Evolutionary conservation across 92 coral and sea anemone species (phyloP), one percentile per base, ranked within the genome.

Genomic region (Anthopleura xanthogrammica): DNA sequence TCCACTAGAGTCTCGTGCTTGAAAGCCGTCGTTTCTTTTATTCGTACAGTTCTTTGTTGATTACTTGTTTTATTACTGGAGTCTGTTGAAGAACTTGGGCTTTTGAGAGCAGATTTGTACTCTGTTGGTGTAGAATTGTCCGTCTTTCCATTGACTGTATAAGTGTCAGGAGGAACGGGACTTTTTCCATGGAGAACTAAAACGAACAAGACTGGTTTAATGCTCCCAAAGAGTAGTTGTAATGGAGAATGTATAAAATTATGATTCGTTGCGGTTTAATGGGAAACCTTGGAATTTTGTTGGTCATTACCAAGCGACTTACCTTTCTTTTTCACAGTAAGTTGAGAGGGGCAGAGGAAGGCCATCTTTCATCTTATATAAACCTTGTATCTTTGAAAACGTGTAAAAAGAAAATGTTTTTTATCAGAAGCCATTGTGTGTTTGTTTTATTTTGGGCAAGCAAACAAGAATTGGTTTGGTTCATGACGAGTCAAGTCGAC

Each of bases 331-430:
- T 93, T 93, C 39, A 90, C 78, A 41, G 89, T 85, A 29, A 93
- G 84, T 77, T 93, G 97, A 16, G 94, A 93, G 0, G 97, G 97
- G 72, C 97, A 93, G 41, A 93, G 75, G 72, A 92, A 92, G 3
- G 96, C 91, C 96, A 92, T 92, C 16, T 64, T 64, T 29, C 77
- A 23, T 43, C 20, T 10, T 72, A 54, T 46, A 70, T 58, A 43
- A 58, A 52, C 16, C 79, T 60, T 70, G 19, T 85, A 54, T 78
- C 77, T 79, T 57, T 41, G 58, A 23, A 68, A 85, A 43, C 46
- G 79, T 12, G 77, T 55, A 52, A 20, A 54, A 58, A 58, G 55
- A 70, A 82, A 29, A 62, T 41, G 72, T 79, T n/a, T 16, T 70
- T 54, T 83, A 13, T 60, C 24, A 42, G 72, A 54, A 24, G 71